phyloP scores from a whole-genome alignment of 1,140 invertebrate species.

The Frieseomelitta varia region DNA sequence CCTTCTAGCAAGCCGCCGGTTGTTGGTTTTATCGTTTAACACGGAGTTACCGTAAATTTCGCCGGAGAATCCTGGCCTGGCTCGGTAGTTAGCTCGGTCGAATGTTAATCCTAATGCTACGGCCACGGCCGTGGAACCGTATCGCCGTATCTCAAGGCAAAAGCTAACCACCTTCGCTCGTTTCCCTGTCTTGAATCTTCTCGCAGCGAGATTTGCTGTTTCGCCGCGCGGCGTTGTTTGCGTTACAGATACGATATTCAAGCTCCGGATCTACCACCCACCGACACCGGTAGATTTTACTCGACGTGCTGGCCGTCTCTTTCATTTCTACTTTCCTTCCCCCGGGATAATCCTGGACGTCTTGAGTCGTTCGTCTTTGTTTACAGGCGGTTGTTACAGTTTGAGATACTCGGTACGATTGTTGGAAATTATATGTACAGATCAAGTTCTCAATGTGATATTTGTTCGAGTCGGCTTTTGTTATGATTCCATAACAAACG shows the following conservation, averaged over 20 bases:
- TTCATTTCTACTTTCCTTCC: not conserved
- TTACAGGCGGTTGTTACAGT: no score
- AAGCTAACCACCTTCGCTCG: constrained; percentile 51
- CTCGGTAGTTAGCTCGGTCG: constrained; percentile 67
- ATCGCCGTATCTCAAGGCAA: constrained; percentile 47
- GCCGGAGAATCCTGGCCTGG: constrained; percentile 60
- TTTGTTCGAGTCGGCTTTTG: no score
- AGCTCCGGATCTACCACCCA: not conserved
- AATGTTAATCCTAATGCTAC: constrained; percentile 68
- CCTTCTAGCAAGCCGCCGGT: constrained; percentile 31
- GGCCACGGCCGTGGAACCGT: constrained; percentile 40
- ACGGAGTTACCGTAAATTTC: constrained; percentile 73
- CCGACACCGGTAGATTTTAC: not conserved
- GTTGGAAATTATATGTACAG: no score
- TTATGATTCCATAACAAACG: no score
- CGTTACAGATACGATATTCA: constrained; percentile 5
- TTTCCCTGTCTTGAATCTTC: constrained; percentile 52
- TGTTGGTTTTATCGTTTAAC: constrained; percentile 77
- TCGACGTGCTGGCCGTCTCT: not conserved
- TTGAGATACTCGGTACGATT: no score
- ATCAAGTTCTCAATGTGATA: no score
- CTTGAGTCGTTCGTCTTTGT: not conserved
- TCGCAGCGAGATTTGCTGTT: constrained; percentile 18
- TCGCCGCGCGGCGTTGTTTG: not conserved
- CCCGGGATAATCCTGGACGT: not conserved